Evolutionary conservation across 2,113 vertebrate genomes (phyloP).

Genomic region (Cairina moschata): DNA sequence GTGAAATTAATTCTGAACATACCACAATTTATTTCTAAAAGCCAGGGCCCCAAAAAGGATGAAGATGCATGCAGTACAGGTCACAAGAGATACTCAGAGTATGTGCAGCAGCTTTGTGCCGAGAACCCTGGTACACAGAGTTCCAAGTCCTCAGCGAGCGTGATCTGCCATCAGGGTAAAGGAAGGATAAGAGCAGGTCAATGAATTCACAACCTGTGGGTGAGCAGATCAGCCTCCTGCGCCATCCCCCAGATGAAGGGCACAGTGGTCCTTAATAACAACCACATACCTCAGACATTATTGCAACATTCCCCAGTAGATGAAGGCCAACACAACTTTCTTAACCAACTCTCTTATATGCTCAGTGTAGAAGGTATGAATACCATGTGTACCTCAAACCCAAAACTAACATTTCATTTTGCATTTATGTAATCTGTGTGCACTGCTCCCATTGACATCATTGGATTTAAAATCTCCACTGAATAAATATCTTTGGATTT

Average conservation of each 20-base stretch:
- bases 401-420: constrained; percentile 33
- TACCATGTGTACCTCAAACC: neutral
- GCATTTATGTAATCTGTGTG: neutral
- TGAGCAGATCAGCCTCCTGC: neutral
- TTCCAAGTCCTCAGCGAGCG: neutral
- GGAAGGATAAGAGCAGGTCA: neutral
- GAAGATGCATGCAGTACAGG: neutral
- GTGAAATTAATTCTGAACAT: neutral
- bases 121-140: neutral
- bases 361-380: neutral
- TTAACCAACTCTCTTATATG: neutral
- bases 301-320: neutral
- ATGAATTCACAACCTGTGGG: neutral
- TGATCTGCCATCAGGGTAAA: neutral
- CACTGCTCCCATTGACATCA: neutral
- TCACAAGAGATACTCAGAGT: neutral
- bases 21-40: neutral
- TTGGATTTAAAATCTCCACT: neutral
- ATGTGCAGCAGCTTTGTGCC: neutral
- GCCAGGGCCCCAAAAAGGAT: neutral
- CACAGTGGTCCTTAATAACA: neutral
- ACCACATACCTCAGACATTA: neutral
- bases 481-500: neutral
- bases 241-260: neutral
- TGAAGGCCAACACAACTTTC: neutral